These are phyloP conservation scores for Brachionus paranguensis DNA, from an alignment of 1,140 invertebrate genomes.

Conservation along the genomic window DNA sequence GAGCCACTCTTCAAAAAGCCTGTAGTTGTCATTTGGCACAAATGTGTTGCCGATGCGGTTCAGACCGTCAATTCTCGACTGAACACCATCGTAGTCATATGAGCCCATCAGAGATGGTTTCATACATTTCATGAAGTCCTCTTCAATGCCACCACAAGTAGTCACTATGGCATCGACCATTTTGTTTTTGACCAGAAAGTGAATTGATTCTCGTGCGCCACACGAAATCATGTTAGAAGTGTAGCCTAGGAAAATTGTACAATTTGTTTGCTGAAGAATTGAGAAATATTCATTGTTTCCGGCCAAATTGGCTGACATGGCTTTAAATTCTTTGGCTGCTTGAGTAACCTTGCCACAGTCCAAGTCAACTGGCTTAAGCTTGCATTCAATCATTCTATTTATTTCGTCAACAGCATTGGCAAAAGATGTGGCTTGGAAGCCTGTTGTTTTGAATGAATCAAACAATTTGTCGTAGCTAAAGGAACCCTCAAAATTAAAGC, in stretches of 20 bases:
- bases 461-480: background rate
- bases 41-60: slow-evolving; percentile 95
- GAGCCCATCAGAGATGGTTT: slow-evolving; percentile 85
- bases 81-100: slow-evolving; percentile 70
- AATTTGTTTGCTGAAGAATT: background rate
- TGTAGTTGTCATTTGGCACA: slow-evolving; percentile 98
- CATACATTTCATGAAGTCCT: slow-evolving; percentile 97
- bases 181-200: slow-evolving; percentile 74
- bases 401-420: slow-evolving; percentile 25
- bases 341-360: background rate
- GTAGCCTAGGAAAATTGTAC: slow-evolving; percentile 90
- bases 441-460: slow-evolving; percentile 19
- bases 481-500: background rate
- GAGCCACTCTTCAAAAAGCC: slow-evolving; percentile 94
- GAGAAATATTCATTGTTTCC: background rate
- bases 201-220: slow-evolving; percentile 81
- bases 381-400: slow-evolving; percentile 20
- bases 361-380: background rate
- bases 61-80: slow-evolving; percentile 77
- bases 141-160: slow-evolving; percentile 93
- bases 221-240: slow-evolving; percentile 96
- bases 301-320: background rate
- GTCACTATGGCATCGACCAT: slow-evolving; percentile 93
- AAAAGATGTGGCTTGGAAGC: slow-evolving; percentile 32
- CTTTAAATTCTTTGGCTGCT: slow-evolving; percentile 12